Percentiles rank a stretch among this genome's conserved stretches.
phyloP scores from a whole-genome alignment of 2,888 invertebrate species.

The Monoplex corrugatus region DNA sequence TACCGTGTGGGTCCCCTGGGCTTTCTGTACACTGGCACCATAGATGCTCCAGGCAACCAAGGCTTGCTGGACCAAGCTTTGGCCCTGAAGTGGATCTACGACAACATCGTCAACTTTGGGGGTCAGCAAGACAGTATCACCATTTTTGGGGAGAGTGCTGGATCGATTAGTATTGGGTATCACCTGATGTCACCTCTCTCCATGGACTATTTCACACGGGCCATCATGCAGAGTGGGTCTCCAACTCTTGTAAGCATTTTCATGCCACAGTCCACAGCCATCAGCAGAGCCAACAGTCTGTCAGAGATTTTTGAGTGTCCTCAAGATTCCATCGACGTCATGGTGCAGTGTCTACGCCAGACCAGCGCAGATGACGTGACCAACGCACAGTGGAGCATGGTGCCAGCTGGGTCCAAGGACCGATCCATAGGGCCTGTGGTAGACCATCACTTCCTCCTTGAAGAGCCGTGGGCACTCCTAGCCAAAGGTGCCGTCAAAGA shows the following conservation, averaged over 20 bases:
- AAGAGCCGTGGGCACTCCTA: constrained; percentile 92
- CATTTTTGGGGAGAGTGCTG: constrained; percentile 75
- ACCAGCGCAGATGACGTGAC: constrained; percentile 56
- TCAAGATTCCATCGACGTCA: constrained; percentile 18
- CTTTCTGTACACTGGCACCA: constrained; percentile 92
- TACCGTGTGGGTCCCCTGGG: constrained; percentile 95
- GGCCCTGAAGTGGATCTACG: constrained; percentile 94
- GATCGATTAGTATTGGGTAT: constrained; percentile 63
- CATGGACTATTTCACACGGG: constrained; percentile 64
- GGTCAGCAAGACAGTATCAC: constrained; percentile 68
- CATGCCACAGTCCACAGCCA: not conserved
- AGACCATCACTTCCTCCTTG: constrained; percentile 92
- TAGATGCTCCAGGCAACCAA: constrained; percentile 93
- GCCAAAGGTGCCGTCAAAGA: constrained; percentile 90
- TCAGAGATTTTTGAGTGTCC: constrained; percentile 58
- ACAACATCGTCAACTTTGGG: constrained; percentile 86
- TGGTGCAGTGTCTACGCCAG: constrained; percentile 60
- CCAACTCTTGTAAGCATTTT: constrained; percentile 64
- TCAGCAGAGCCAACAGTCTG: not conserved
- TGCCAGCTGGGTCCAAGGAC: constrained; percentile 50
- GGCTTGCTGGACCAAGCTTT: constrained; percentile 95
- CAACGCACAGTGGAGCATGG: constrained; percentile 54
- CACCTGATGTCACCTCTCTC: constrained; percentile 71
- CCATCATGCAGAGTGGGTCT: constrained; percentile 70
- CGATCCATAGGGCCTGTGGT: constrained; percentile 94